These are phyloP conservation scores for Lampropteryx suffumata DNA, from an alignment of 2,888 invertebrate species.

Conservation along the genomic window DNA sequence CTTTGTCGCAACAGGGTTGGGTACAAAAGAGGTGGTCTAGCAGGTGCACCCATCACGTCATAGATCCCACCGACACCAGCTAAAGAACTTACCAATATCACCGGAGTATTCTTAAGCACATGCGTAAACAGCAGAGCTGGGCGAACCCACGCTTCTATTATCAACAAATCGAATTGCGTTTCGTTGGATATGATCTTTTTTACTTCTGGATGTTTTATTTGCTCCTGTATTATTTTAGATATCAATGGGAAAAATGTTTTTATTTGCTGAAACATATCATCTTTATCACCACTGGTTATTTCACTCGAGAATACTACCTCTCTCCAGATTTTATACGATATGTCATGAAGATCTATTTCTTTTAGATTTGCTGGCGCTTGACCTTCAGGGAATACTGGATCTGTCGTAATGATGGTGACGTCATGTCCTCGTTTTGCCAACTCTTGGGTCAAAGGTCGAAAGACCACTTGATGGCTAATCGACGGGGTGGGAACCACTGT, in stretches of 20 bases:
- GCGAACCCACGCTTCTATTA: constrained; percentile 56
- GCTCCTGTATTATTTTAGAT: constrained; percentile 2
- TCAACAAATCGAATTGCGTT: constrained; percentile 60
- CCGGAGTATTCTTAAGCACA: constrained; percentile 40
- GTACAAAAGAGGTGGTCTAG: constrained; percentile 45
- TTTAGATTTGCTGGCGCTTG: constrained; percentile 39
- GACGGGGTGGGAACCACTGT: constrained; percentile 59
- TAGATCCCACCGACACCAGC: constrained; percentile 47
- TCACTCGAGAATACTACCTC: constrained; percentile 11
- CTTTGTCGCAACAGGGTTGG: constrained; percentile 7
- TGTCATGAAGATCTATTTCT: constrained; percentile 23
- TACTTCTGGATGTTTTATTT: constrained; percentile 34
- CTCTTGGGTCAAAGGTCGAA: constrained; percentile 57
- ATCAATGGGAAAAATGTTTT: constrained; percentile 1
- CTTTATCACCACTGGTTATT: constrained; percentile 1
- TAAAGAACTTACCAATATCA: constrained; percentile 59
- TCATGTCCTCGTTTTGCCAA: constrained; percentile 69
- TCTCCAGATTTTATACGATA: constrained; percentile 29
- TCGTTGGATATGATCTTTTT: constrained; percentile 36
- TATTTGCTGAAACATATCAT: constrained; percentile 7
- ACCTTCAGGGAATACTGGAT: constrained; percentile 50
- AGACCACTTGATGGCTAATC: constrained; percentile 72
- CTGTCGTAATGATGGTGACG: constrained; percentile 62
- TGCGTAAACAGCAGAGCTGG: constrained; percentile 47
- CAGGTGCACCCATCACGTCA: constrained; percentile 52